Evolutionary conservation across 2,797 vertebrate species (phyloP), one percentile per base, ranked within the genome.

Genomic region (Paguma larvata): DNA sequence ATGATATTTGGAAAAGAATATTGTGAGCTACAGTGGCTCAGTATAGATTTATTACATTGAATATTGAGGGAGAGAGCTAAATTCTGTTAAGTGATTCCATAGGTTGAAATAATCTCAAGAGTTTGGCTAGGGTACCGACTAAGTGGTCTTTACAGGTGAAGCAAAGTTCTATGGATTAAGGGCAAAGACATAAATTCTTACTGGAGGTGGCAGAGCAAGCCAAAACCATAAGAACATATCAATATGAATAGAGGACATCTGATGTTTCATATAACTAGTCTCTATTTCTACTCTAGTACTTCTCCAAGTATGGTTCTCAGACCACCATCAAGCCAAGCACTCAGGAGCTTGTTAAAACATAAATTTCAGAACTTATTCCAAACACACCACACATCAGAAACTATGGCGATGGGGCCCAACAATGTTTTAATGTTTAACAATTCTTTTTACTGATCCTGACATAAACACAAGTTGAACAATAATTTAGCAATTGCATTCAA

Each of bases 381-480:
- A 84, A 77, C 2, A 4, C 53, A 34, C 7, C 72, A 63, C 75
- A 63, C 65, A 18, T 46, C 63, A 77, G 51, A 87, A 85, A 70
- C 4, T 84, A 48, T 91, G 21, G 2, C 6, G 3, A 53, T 51
- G 48, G 23, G 21, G 19, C 10, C 38, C 13, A 62, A 30, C 2
- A 65, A 72, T 53, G 13, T 85, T 90, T 86, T 86, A 83, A 86
- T 3, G 82, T 90, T 86, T 86, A 83, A 86, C 3, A 85, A 82
- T 6, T n/a, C 11, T 27, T 48, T 41, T 41, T n/a, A 6, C 10
- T 38, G 3, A 94, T 53, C 72, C 30, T 38, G 56, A n/a, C 34
- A 2, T 21, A 48, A 14, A 32, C 34, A 79, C 3, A 53, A 62
- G 38, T 27, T 82, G 79, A 23, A 77, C n/a, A 78, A 48, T 72